Conservation (phyloP, 2,797 vertebrate genomes). For the Gobio occitaniae region DNA sequence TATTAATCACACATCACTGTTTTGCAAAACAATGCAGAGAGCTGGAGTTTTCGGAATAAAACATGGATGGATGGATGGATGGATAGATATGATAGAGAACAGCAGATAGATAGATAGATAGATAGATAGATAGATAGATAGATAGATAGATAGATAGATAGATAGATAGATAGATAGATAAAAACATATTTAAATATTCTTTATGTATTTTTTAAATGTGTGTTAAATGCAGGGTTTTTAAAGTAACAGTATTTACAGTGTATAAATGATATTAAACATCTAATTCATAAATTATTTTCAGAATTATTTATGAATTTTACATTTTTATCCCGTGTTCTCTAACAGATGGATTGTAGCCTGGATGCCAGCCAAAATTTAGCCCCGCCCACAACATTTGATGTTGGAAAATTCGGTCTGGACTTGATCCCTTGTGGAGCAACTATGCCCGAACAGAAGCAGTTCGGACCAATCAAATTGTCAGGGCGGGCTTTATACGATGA, state of each 20-base stretch:
- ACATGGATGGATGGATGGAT: background rate
- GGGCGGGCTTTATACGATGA: no score
- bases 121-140: no score
- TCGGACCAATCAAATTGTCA: no score
- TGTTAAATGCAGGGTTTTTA: constrained; percentile 30
- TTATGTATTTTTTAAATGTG: constrained; percentile 40
- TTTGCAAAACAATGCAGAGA: background rate
- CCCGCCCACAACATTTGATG: no score
- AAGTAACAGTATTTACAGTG: constrained; percentile 31
- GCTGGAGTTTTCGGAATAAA: background rate
- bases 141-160: no score
- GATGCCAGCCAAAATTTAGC: no score
- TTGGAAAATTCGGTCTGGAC: no score
- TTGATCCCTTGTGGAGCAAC: no score
- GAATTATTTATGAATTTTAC: background rate
- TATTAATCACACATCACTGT: background rate
- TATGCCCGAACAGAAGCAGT: no score
- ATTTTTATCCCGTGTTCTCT: background rate
- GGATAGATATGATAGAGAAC: no score
- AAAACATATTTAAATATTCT: constrained; percentile 69
- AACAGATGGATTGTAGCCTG: background rate
- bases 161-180: no score
- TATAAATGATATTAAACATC: constrained; percentile 49
- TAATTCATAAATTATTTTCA: background rate
- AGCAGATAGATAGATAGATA: no score